phyloP scores from a whole-genome alignment of 2,113 vertebrate genomes.

The Tragelaphus imberbis region DNA sequence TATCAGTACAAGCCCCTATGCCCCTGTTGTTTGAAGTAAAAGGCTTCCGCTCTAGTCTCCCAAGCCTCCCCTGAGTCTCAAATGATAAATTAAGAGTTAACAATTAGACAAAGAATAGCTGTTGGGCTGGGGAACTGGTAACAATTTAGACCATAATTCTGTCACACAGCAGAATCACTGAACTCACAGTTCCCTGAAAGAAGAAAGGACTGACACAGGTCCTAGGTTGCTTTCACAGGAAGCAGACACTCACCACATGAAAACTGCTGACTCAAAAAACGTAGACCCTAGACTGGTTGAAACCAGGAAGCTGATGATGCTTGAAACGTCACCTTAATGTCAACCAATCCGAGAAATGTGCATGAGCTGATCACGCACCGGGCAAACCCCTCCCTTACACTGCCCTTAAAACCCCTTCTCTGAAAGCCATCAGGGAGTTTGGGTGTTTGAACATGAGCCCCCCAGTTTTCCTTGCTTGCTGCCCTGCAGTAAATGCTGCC shows the following conservation, averaged over 20 bases:
- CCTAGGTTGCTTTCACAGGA: background rate
- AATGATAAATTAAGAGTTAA: background rate
- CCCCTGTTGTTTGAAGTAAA: background rate
- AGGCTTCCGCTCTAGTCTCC: background rate
- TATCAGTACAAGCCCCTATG: background rate
- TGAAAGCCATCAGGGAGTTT: background rate
- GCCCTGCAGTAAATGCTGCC: background rate
- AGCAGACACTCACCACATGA: background rate
- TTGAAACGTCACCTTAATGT: background rate
- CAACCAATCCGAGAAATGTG: background rate
- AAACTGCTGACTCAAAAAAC: background rate
- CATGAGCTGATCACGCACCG: background rate
- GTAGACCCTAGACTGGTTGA: background rate
- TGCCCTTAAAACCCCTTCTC: background rate
- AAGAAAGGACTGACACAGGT: background rate
- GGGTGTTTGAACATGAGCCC: background rate
- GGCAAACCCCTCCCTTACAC: background rate
- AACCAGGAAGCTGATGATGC: background rate
- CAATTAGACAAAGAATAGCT: background rate
- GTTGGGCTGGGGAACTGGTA: background rate
- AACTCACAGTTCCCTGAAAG: background rate
- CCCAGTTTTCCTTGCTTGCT: background rate
- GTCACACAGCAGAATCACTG: background rate
- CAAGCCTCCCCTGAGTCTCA: background rate
- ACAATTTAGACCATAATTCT: background rate